Conservation (phyloP, 2,888 invertebrate genomes). For the Choreutis nemorana region DNA sequence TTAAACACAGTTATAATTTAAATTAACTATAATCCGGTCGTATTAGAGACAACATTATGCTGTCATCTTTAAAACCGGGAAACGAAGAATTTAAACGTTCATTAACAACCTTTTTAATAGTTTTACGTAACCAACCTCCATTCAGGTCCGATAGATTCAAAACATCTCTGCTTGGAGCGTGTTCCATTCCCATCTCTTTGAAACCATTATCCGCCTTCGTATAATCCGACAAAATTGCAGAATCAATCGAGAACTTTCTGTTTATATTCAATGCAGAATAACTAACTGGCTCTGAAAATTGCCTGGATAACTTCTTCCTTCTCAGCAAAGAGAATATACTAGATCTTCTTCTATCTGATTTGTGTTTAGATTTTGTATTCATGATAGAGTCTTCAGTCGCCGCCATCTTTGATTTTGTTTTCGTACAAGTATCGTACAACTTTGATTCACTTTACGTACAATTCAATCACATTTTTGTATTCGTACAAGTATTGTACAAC, state of each 20-base stretch:
- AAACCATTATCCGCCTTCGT: conserved; percentile 20
- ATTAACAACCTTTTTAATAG: too few relatives aligned
- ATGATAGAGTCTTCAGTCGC: too few relatives aligned
- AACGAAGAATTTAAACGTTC: too few relatives aligned
- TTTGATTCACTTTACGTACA: too few relatives aligned
- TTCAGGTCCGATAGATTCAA: conserved; percentile 20
- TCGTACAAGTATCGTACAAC: too few relatives aligned
- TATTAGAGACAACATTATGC: too few relatives aligned
- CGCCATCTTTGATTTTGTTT: too few relatives aligned
- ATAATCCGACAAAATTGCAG: conserved; percentile 36
- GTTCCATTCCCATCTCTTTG: not conserved
- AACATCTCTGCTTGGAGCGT: not conserved
- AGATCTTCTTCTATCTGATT: conserved; percentile 32
- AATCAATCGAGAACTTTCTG: conserved; percentile 45
- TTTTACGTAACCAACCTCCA: conserved; percentile 38
- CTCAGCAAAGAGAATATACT: conserved; percentile 45
- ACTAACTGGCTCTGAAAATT: conserved; percentile 34
- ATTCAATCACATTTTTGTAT: too few relatives aligned
- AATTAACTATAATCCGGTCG: too few relatives aligned
- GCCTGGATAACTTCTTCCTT: conserved; percentile 37
- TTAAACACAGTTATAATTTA: too few relatives aligned
- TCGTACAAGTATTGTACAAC: too few relatives aligned
- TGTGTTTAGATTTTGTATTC: conserved; percentile 28
- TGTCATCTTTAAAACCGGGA: too few relatives aligned
- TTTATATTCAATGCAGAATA: conserved; percentile 16